Evolutionary conservation across 92 coral and sea anemone species (phyloP).

Genomic region (Umimayanthus kanabou): DNA sequence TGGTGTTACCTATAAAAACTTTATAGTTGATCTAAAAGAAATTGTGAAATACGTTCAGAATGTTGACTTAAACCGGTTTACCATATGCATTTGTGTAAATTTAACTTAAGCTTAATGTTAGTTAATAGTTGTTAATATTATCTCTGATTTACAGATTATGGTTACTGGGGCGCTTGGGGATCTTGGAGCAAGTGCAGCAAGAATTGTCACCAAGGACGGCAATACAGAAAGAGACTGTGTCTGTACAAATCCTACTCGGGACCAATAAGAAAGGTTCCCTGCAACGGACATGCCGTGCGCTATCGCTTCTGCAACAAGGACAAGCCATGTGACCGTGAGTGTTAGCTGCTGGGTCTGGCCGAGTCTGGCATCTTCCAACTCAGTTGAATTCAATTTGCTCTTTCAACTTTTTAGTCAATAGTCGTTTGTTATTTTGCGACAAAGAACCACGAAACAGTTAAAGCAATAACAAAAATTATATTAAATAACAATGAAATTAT

Average conservation of each 20-base stretch:
- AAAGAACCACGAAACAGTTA: too few relatives aligned
- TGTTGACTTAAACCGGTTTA: too few relatives aligned
- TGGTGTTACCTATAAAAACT: neutral
- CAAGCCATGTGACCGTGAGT: conserved; percentile 21
- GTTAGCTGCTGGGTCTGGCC: too few relatives aligned
- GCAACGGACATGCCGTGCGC: neutral
- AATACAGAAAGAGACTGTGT: conserved; percentile 28
- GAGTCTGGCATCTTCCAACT: neutral
- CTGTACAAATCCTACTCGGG: conserved; percentile 29
- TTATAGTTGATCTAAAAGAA: neutral
- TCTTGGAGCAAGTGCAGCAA: conserved; percentile 33
- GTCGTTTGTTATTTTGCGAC: too few relatives aligned
- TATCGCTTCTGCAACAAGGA: conserved; percentile 27
- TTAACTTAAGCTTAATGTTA: too few relatives aligned
- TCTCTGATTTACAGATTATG: conserved; percentile 25
- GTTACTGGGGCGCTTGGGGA: conserved; percentile 40
- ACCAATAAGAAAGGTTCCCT: conserved; percentile 29
- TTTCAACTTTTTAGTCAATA: neutral
- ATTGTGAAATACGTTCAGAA: too few relatives aligned
- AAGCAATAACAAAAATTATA: too few relatives aligned
- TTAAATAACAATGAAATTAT: too few relatives aligned
- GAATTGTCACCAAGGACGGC: conserved; percentile 35
- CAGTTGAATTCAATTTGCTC: too few relatives aligned
- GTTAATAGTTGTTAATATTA: neutral
- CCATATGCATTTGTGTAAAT: too few relatives aligned